These are phyloP conservation scores for Cylindroiulus punctatus DNA, from an alignment of 2,888 invertebrate species.

Conservation along the genomic window DNA sequence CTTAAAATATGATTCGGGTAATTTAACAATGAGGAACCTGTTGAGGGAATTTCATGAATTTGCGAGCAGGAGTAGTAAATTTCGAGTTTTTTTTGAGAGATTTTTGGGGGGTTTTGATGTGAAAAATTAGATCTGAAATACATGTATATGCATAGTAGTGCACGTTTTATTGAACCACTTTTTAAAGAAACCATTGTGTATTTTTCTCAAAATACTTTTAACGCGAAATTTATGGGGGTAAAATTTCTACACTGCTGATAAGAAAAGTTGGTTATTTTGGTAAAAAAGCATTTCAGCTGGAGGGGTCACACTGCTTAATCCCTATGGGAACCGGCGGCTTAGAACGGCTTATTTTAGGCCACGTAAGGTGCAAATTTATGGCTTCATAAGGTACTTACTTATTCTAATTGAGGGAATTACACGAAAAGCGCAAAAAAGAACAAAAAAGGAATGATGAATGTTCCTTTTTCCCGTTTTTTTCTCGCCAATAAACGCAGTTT, in stretches of 20 bases:
- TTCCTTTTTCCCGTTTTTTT: not conserved
- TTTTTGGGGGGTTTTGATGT: no score
- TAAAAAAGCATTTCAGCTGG: not conserved
- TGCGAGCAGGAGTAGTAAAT: no score
- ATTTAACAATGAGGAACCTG: no score
- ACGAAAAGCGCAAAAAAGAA: not conserved
- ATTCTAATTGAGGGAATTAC: conserved; percentile 10
- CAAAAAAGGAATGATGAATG: not conserved
- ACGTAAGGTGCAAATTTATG: conserved; percentile 10
- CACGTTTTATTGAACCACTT: no score
- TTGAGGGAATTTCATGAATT: no score
- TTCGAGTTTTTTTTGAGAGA: no score
- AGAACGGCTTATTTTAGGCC: not conserved
- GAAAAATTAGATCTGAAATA: no score
- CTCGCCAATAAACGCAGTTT: not conserved
- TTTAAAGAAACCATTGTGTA: no score
- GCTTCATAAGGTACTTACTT: conserved; percentile 18
- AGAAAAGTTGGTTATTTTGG: not conserved
- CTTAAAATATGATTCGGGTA: no score
- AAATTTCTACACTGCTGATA: not conserved
- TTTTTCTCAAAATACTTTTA: not conserved
- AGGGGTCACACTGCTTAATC: conserved; percentile 18
- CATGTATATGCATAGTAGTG: no score
- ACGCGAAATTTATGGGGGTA: not conserved
- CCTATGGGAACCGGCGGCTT: conserved; percentile 8